These are phyloP conservation scores for Corythoichthys intestinalis DNA, from an alignment of 2,113 vertebrate species.

Conservation along the genomic window DNA sequence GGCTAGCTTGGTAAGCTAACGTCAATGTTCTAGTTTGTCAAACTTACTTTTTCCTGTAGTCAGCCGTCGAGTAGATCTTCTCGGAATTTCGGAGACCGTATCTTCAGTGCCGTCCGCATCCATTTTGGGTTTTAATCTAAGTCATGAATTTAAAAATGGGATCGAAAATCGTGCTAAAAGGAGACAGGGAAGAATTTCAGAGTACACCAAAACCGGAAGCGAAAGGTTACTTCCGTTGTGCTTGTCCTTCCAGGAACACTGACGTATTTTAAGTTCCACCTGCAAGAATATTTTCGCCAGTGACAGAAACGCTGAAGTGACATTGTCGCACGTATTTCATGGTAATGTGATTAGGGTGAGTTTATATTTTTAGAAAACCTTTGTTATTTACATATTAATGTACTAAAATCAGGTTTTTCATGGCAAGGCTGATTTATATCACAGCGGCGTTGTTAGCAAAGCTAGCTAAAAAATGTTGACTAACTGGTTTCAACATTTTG, in stretches of 20 bases:
- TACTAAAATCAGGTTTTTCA: background rate
- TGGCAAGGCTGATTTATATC: background rate
- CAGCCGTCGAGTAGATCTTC: constrained; percentile 27
- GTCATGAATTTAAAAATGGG: constrained; percentile 1
- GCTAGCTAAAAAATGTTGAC: background rate
- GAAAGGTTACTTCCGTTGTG: background rate
- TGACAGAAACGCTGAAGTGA: too few species aligned
- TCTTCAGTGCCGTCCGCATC: constrained; percentile 17
- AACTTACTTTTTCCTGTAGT: background rate
- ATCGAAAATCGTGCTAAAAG: constrained; percentile 1
- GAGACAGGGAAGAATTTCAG: background rate
- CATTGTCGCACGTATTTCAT: background rate
- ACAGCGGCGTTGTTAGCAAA: background rate
- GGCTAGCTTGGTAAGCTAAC: constrained; percentile 12
- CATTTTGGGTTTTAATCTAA: constrained; percentile 21
- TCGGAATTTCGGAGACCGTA: background rate
- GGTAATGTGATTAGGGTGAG: background rate
- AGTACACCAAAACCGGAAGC: background rate
- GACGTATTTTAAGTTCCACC: constrained; percentile 16
- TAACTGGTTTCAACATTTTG: background rate
- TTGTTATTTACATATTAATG: background rate
- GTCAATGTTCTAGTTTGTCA: constrained; percentile 1
- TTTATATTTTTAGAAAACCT: background rate
- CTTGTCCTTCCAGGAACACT: constrained; percentile 14
- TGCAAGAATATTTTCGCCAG: background rate